These are phyloP conservation scores for Aldrovandia affinis DNA, from an alignment of 2,797 vertebrate species.

Conservation along the genomic window DNA sequence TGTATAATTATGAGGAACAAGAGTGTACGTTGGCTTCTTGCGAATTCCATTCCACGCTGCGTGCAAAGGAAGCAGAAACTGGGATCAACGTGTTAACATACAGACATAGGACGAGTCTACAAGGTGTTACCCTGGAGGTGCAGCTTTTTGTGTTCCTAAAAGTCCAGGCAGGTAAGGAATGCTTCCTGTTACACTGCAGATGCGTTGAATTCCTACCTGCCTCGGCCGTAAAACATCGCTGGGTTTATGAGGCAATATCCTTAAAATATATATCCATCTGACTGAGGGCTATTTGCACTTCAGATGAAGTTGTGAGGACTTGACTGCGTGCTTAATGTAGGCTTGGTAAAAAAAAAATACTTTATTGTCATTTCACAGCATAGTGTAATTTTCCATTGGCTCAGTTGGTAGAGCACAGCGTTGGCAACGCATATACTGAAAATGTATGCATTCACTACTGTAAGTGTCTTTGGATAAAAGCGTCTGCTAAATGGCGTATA, in stretches of 20 bases:
- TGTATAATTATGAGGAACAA: neutral
- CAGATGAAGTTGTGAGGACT: neutral
- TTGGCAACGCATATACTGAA: no score
- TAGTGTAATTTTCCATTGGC: no score
- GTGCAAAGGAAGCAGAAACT: neutral
- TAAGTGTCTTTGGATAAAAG: no score
- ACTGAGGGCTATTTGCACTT: neutral
- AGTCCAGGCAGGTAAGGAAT: neutral
- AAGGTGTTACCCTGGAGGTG: neutral
- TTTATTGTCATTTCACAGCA: neutral
- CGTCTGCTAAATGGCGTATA: no score
- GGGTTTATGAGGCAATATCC: neutral
- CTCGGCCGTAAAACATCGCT: neutral
- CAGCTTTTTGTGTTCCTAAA: neutral
- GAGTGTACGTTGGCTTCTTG: neutral
- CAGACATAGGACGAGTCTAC: neutral
- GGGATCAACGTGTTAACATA: neutral
- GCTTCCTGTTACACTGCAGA: neutral
- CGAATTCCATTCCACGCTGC: neutral
- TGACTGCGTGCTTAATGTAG: neutral
- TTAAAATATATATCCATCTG: neutral
- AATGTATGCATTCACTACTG: no score
- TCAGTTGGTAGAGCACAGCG: no score
- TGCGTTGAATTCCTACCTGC: neutral
- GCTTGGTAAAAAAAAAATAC: neutral